Percentiles rank a stretch among this genome's conserved stretches.
phyloP scores from a whole-genome alignment of 2,797 vertebrate species.

The Prunella strophiata region DNA sequence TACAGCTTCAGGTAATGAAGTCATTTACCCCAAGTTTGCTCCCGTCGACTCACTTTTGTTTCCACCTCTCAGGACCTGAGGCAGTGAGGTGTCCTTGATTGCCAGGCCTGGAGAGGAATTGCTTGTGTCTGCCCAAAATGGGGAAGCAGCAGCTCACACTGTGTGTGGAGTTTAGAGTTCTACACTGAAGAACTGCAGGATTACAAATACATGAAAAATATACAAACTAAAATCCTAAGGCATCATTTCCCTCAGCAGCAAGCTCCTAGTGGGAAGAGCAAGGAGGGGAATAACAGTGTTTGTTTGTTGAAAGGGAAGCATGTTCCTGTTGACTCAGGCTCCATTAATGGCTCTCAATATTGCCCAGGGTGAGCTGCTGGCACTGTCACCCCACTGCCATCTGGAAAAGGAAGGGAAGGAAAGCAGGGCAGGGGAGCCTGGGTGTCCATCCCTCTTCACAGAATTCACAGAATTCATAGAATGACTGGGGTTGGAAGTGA shows the following conservation, averaged over 20 bases:
- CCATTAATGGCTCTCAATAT: constrained; percentile 1
- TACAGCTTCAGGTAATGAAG: not conserved
- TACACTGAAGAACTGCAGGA: fast-evolving
- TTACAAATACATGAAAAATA: not conserved
- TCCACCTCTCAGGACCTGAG: fast-evolving
- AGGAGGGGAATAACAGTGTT: not conserved
- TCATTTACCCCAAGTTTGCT: not conserved
- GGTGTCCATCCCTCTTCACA: too few relatives aligned
- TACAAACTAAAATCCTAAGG: not conserved
- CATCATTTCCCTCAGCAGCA: not conserved
- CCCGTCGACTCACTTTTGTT: not conserved
- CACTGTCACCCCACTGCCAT: not conserved
- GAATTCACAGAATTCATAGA: too few relatives aligned
- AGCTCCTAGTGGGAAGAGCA: not conserved
- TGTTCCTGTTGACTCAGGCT: constrained; percentile 37
- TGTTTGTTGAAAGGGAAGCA: constrained; percentile 18
- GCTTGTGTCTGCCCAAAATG: not conserved
- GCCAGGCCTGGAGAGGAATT: not conserved
- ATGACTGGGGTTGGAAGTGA: too few relatives aligned
- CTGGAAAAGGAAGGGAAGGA: not conserved
- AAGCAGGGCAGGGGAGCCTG: too few relatives aligned
- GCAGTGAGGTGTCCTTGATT: not conserved
- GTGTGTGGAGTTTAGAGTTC: not conserved
- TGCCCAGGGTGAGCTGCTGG: constrained; percentile 12
- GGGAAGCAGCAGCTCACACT: not conserved